Base-by-base conservation (phyloP, 1,140 invertebrate species). In the Harlomillsia oculata region DNA sequence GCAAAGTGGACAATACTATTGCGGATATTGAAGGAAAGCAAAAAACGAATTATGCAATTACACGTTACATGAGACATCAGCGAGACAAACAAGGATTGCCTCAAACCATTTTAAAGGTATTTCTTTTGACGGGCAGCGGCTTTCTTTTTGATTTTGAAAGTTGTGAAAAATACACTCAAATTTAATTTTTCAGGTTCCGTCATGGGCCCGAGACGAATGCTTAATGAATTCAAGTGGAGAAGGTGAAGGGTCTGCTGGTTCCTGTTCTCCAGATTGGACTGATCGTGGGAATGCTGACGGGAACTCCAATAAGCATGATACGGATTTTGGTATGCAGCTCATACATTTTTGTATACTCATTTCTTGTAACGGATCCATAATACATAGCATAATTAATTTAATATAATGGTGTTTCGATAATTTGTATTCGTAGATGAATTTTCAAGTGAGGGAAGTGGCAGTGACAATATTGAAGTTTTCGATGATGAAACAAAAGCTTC, bases 31-130 rank as follows among this genome's bases (percentile, higher is more conserved):
- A 92, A 67, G 84, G 82, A 50, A 77, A 82, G 58, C 79, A 81
- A 28, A 77, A 81, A 58, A 76, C 74, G n/a, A 80, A 80, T 49
- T 88, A 91, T 76, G 85, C 87, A 0, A 74, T 94, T 45, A 80
- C 83, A 1, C 79, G 86, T 45, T 87, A 94, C 68, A 89, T 95
- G 66, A 79, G 90, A 65, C 79, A 89, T 16, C 82, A 86, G 4
- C 79, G 88, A 66, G 90, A 96, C 69, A 89, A 91, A 69, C 89
- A 91, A 66, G 89, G 88, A 1, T 72, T 88, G 23, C 85, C 88
- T 69, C 85, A 89, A 69, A 89, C 85, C 67, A 80, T 90, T 59
- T 74, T 91, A 1, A 90, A 89, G 74, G 84, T 85, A 67, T 36
- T 3, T 41, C 5, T 4, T 18, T 9, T 45, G 23, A 29, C n/a